Conservation (phyloP, 2,113 vertebrate genomes). For the Bungarus multicinctus region DNA sequence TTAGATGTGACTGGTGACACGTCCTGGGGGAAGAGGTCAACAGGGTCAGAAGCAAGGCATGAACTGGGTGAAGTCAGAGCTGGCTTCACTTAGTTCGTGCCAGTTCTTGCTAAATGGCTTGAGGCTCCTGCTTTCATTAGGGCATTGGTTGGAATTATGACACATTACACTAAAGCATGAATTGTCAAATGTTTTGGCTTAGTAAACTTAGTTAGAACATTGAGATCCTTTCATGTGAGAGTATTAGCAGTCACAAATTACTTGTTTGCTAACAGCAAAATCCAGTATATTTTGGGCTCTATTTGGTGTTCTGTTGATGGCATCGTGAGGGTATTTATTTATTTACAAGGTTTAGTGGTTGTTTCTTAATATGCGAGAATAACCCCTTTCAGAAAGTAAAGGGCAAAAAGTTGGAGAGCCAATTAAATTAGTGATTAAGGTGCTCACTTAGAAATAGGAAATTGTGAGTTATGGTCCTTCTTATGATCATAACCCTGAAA, state of each 20-base stretch:
- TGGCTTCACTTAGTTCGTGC: too few species aligned
- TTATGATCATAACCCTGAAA: background rate
- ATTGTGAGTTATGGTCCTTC: background rate
- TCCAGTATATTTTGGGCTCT: background rate
- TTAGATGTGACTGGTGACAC: too few species aligned
- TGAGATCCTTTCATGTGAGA: background rate
- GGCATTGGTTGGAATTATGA: too few species aligned
- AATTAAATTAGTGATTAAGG: background rate
- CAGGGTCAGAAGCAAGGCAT: too few species aligned
- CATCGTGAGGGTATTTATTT: background rate
- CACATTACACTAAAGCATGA: background rate
- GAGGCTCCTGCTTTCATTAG: too few species aligned
- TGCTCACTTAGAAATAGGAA: background rate
- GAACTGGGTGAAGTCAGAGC: too few species aligned
- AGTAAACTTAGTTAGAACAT: background rate
- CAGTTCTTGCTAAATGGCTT: too few species aligned
- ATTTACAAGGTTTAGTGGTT: background rate
- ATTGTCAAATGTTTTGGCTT: background rate
- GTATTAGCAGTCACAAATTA: background rate
- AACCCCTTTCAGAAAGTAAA: background rate
- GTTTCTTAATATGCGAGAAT: background rate
- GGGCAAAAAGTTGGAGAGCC: background rate
- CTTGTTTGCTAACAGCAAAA: background rate
- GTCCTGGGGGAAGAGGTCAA: too few species aligned
- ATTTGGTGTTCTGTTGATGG: background rate